These are phyloP conservation scores for Picathartes gymnocephalus DNA, from an alignment of 2,113 vertebrate genomes.

Conservation along the genomic window DNA sequence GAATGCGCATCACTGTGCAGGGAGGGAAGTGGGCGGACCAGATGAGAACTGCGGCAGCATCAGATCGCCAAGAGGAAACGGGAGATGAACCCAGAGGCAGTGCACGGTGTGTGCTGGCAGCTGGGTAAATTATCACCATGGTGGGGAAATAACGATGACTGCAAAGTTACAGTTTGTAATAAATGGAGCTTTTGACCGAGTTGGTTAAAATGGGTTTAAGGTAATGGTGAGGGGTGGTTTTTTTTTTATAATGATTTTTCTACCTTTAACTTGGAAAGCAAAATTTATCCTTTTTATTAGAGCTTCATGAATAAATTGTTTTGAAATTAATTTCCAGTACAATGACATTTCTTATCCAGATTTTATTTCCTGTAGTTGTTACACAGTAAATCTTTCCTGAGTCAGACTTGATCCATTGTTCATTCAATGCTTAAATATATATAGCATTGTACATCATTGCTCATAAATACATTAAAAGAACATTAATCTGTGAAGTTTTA, in stretches of 20 bases:
- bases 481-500: neutral
- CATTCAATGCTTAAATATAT: neutral
- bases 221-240: neutral
- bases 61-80: neutral
- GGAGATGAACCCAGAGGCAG: neutral
- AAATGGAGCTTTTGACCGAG: neutral
- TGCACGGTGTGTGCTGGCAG: accelerated
- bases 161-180: neutral
- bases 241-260: neutral
- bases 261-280: neutral
- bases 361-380: neutral
- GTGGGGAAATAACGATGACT: neutral
- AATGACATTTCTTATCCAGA: neutral
- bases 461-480: slow-evolving; percentile 28
- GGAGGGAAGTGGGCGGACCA: neutral
- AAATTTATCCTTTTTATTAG: neutral
- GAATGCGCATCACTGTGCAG: neutral
- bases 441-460: neutral
- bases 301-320: neutral
- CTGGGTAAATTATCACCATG: neutral
- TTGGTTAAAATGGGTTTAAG: neutral
- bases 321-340: neutral
- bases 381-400: neutral
- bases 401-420: neutral
- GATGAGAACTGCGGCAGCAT: neutral